These are phyloP conservation scores for Nephrotoma guestfalica DNA, from an alignment of 2,888 invertebrate species.

Conservation along the genomic window DNA sequence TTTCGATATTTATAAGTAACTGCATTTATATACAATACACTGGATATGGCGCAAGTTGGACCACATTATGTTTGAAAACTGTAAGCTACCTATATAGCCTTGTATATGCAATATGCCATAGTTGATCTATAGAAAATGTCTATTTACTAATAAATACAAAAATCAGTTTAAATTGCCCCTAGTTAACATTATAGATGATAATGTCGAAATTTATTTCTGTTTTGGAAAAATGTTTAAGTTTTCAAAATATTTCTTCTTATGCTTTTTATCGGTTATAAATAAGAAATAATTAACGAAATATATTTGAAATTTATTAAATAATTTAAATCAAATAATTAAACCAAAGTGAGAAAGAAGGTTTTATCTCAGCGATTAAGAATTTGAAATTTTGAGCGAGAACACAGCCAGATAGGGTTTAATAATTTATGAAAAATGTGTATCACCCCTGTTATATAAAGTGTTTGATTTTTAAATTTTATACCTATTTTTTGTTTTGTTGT, in stretches of 20 bases:
- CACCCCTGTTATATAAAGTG: neutral
- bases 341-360: neutral
- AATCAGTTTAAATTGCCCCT: neutral
- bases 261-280: neutral
- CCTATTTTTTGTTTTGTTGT: neutral
- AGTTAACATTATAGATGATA: neutral
- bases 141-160: neutral
- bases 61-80: too few species aligned
- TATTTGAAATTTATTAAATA: neutral
- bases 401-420: neutral
- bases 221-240: neutral
- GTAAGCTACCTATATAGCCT: too few species aligned
- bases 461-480: neutral
- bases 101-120: neutral
- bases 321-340: neutral
- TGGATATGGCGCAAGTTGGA: too few species aligned
- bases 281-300: neutral
- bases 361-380: neutral
- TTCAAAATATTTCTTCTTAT: neutral
- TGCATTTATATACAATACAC: too few species aligned
- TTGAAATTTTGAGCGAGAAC: neutral
- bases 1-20: too few species aligned
- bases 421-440: neutral
- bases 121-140: neutral
- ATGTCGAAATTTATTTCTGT: neutral